Conservation (phyloP, 2,797 vertebrate genomes). For the Catostomus latipinnis region DNA sequence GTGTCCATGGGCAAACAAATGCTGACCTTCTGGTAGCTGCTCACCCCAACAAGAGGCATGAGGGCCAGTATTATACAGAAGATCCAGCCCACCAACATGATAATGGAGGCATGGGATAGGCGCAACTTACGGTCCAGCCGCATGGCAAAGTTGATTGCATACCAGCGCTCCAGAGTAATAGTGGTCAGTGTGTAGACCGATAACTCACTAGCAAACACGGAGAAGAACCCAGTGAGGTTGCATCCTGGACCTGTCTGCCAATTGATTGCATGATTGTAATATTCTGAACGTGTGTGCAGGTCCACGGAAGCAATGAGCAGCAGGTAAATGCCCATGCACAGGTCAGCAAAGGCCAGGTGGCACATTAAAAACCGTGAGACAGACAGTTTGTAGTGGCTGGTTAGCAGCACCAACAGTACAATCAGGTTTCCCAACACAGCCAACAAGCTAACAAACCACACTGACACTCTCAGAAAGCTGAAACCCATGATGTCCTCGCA, state of each 20-base stretch:
- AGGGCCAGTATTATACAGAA: conserved; percentile 87
- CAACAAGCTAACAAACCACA: conserved; percentile 96
- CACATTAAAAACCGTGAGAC: conserved; percentile 98
- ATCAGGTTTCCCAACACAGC: conserved; percentile 91
- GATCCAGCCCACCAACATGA: conserved; percentile 91
- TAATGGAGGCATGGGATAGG: conserved; percentile 80
- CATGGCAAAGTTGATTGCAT: conserved; percentile 96
- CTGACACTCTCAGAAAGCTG: conserved; percentile 87
- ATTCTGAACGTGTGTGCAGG: conserved; percentile 88
- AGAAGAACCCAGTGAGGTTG: conserved; percentile 92
- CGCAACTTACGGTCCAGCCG: conserved; percentile 88
- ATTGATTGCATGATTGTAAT: conserved; percentile 96
- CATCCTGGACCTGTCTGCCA: conserved; percentile 97
- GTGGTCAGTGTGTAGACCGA: conserved; percentile 92
- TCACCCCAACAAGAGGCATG: conserved; percentile 89
- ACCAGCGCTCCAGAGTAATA: conserved; percentile 96
- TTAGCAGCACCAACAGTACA: conserved; percentile 92
- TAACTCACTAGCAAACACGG: conserved; percentile 92
- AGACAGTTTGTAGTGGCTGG: conserved; percentile 94
- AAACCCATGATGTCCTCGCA: conserved; percentile 99
- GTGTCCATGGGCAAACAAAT: conserved; percentile 99
- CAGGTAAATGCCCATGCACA: conserved; percentile 97
- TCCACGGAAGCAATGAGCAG: conserved; percentile 94
- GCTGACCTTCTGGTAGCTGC: conserved; percentile 95
- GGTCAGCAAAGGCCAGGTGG: conserved; percentile 94